phyloP scores from a whole-genome alignment of 2,113 vertebrate genomes.

The Microcebus jonahi region DNA sequence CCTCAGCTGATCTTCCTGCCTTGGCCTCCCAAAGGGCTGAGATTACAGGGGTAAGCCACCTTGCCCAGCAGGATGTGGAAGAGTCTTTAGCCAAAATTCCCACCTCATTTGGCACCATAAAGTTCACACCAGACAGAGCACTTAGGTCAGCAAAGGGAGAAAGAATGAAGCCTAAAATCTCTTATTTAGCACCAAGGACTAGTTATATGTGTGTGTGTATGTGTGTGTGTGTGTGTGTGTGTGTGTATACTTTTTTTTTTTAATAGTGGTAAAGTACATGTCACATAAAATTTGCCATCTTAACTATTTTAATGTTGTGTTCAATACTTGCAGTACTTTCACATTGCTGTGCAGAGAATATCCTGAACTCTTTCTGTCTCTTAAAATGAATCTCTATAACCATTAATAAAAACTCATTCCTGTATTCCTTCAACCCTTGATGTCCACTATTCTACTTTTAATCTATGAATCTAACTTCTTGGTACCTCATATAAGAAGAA shows the following conservation, averaged over 20 bases:
- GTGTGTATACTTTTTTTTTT: neutral
- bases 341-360: neutral
- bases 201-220: no score
- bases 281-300: neutral
- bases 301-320: neutral
- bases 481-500: neutral
- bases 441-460: neutral
- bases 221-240: no score
- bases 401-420: neutral
- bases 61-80: no score
- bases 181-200: neutral
- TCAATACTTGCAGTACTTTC: neutral
- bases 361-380: neutral
- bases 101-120: neutral
- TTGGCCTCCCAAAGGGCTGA: no score
- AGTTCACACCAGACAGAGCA: neutral
- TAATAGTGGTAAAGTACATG: neutral
- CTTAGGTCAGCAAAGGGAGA: neutral
- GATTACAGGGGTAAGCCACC: no score
- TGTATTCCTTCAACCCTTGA: neutral
- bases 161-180: neutral
- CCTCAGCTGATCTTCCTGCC: no score
- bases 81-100: neutral
- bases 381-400: neutral
- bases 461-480: neutral